Base-by-base conservation (phyloP, 2,797 vertebrate species). In the Propithecus deckenii region DNA sequence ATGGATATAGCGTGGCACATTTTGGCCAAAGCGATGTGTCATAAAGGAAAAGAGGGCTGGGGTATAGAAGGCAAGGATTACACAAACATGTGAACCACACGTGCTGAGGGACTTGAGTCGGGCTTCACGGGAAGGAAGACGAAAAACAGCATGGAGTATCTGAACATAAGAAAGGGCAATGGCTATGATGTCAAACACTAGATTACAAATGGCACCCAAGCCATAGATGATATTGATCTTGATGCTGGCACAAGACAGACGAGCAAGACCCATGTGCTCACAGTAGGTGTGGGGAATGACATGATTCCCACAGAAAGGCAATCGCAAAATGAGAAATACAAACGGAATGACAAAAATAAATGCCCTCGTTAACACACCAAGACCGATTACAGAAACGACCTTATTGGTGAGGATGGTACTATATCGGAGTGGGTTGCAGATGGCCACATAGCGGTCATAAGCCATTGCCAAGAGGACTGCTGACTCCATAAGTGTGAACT, bases 381-480 rank as follows among this genome's bases (percentile, higher is more conserved):
- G 25, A 8, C 91, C 94, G 57, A 96, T 94, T 2, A 85, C 6
- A 38, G 76, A 84, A 38, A 94, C 86, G 1, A 65, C 22, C 41
- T 83, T 93, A n/a, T 96, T 86, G 65, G 50, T 98, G 97, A 99
- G 98, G 30, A 99, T 97, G 5, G 92, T n/a, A 55, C 97, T 98
- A 46, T 99, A 99, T 78, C 94, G 98, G 50, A 99, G 90, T 23
- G 99, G 98, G 57, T 52, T 97, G 69, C 98, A 99, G 87, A 99
- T 99, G 25, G 99, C 98, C 4, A 99, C 71, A 28, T 98, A 99
- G 91, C 98, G 96, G 95, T 99, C 98, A 72, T 98, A 99, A 28
- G 98, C 98, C 99, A 99, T 99, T 8, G 97, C 98, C 30, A 96
- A 98, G 23, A 99, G 95, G 76, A 98, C 98, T 17, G 98, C 43